phyloP scores from a whole-genome alignment of 2,797 vertebrate genomes.

The Cebuella pygmaea region DNA sequence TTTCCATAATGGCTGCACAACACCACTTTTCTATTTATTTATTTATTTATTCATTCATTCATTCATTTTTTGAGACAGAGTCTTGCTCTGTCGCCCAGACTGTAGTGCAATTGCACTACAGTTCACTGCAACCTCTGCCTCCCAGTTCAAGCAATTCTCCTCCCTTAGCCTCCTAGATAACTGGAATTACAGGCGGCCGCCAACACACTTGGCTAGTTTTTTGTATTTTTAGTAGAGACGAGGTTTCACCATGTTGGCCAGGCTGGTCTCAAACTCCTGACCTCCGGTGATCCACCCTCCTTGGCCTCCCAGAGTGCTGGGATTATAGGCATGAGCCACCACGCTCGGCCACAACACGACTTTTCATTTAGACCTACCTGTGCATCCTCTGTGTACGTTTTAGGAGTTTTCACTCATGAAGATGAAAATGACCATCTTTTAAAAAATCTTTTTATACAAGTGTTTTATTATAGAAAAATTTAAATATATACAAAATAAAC shows the following conservation, averaged over 20 bases:
- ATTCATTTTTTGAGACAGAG: not conserved
- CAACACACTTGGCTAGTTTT: not conserved
- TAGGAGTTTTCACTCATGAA: conserved; percentile 27
- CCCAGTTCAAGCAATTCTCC: not conserved
- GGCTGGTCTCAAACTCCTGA: not conserved
- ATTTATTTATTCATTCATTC: not conserved
- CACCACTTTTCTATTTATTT: not conserved
- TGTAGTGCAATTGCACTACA: not conserved
- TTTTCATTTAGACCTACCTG: conserved; percentile 11
- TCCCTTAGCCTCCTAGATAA: not conserved
- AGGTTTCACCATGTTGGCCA: not conserved
- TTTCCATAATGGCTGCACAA: not conserved
- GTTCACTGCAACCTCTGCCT: not conserved
- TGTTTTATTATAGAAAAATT: not conserved
- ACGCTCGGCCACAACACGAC: not conserved
- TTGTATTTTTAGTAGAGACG: not conserved
- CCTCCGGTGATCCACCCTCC: not conserved
- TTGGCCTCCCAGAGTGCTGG: not conserved
- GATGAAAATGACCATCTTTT: not conserved
- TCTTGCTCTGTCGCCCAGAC: not conserved
- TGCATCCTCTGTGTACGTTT: conserved; percentile 11
- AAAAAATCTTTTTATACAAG: not conserved
- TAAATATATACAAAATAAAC: not conserved
- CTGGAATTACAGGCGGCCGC: not conserved
- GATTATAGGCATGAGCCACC: not conserved